Conservation (phyloP, 2,888 invertebrate genomes). For the Erebia palarica region DNA sequence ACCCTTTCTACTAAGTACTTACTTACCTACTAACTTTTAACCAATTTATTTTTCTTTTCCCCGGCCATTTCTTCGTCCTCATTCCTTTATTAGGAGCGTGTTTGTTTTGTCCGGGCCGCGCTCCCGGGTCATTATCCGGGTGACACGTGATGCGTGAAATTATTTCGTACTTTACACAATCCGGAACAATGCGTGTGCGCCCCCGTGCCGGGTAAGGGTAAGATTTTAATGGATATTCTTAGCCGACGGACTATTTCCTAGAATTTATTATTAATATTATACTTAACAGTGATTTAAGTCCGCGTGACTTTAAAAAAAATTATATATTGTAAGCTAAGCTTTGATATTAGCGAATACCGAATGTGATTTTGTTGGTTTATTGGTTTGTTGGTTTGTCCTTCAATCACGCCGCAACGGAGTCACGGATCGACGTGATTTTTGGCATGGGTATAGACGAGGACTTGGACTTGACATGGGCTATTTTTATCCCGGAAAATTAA, state of each 20-base stretch:
- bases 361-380: too few relatives aligned
- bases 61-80: conserved; percentile 54
- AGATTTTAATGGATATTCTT: conserved; percentile 51
- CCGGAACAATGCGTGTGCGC: conserved; percentile 71
- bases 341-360: too few relatives aligned
- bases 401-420: too few relatives aligned
- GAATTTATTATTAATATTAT: too few relatives aligned
- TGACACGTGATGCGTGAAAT: conserved; percentile 81
- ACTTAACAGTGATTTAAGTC: too few relatives aligned
- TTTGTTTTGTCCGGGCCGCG: conserved; percentile 68
- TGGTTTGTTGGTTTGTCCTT: too few relatives aligned
- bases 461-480: too few relatives aligned
- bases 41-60: conserved; percentile 39
- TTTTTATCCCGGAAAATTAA: too few relatives aligned
- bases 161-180: conserved; percentile 82
- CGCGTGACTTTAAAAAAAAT: too few relatives aligned
- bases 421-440: too few relatives aligned
- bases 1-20: conserved; percentile 14
- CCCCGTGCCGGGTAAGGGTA: conserved; percentile 49
- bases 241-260: neutral
- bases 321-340: too few relatives aligned
- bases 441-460: too few relatives aligned
- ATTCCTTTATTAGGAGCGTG: conserved; percentile 65
- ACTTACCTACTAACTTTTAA: conserved; percentile 31
- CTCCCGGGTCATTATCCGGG: conserved; percentile 77